phyloP scores from a whole-genome alignment of 2,113 vertebrate genomes.

The Apodemus sylvaticus region DNA sequence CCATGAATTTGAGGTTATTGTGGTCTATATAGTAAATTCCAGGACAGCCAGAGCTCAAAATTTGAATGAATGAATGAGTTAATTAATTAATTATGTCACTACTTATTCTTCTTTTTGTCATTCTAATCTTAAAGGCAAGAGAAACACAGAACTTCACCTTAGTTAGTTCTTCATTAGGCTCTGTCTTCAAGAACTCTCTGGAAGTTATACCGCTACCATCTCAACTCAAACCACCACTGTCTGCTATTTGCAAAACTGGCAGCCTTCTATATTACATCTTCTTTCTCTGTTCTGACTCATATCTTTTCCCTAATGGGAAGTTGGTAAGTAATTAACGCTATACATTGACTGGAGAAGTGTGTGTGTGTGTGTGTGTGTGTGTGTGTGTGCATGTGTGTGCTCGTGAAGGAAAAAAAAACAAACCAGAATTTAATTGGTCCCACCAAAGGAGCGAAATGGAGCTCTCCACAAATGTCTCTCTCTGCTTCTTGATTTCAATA shows the following conservation, averaged over 20 bases:
- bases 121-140: background rate
- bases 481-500: background rate
- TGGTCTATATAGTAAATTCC: background rate
- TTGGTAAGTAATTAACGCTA: background rate
- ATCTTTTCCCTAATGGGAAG: background rate
- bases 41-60: background rate
- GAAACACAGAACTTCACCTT: background rate
- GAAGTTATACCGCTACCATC: background rate
- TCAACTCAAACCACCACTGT: background rate
- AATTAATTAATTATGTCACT: background rate
- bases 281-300: background rate
- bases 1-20: background rate
- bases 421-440: background rate
- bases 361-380: too few relatives aligned
- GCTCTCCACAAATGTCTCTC: background rate
- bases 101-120: background rate
- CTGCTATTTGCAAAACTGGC: background rate
- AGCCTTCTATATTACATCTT: background rate
- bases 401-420: background rate
- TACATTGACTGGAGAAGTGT: background rate
- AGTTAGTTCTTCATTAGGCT: background rate
- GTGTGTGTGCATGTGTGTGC: too few relatives aligned
- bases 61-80: background rate
- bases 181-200: background rate
- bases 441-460: background rate